phyloP scores from a whole-genome alignment of 2,888 invertebrate genomes.

The Willowsia nigromaculata region DNA sequence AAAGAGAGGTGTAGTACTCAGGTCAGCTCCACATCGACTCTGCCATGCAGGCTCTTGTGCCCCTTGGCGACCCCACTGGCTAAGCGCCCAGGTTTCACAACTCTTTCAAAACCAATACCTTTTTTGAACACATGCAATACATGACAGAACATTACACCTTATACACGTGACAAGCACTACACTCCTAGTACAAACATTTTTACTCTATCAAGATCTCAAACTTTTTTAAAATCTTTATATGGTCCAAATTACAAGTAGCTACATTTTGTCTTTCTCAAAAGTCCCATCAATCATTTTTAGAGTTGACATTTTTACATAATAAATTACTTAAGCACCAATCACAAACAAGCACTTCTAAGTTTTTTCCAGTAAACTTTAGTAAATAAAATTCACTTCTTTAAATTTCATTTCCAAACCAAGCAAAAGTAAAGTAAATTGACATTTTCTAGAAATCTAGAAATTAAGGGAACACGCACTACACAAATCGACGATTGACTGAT shows the following conservation, averaged over 20 bases:
- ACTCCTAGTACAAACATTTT: no score
- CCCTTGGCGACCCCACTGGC: constrained; percentile 78
- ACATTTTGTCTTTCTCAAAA: no score
- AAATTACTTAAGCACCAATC: constrained; percentile 73
- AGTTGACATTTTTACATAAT: constrained; percentile 55
- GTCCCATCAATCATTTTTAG: neutral
- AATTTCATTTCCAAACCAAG: neutral
- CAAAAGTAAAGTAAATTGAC: neutral
- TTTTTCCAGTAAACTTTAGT: constrained; percentile 5
- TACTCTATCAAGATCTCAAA: no score
- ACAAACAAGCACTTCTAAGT: constrained; percentile 75
- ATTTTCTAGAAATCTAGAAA: constrained; percentile 15
- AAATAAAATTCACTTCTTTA: neutral
- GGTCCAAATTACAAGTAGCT: no score
- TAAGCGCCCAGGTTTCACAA: constrained; percentile 78
- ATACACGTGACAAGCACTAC: constrained; percentile 75
- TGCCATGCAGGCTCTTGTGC: constrained; percentile 79
- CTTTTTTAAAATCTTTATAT: no score
- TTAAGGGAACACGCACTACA: constrained; percentile 72
- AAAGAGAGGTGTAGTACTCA: constrained; percentile 77
- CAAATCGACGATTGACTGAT: constrained; percentile 67
- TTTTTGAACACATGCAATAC: constrained; percentile 76
- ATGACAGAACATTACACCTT: constrained; percentile 76
- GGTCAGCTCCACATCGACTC: constrained; percentile 79
- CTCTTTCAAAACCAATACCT: constrained; percentile 78